Evolutionary conservation across 2,888 invertebrate species (phyloP).

Genomic region (Pristionchus entomophagus): DNA sequence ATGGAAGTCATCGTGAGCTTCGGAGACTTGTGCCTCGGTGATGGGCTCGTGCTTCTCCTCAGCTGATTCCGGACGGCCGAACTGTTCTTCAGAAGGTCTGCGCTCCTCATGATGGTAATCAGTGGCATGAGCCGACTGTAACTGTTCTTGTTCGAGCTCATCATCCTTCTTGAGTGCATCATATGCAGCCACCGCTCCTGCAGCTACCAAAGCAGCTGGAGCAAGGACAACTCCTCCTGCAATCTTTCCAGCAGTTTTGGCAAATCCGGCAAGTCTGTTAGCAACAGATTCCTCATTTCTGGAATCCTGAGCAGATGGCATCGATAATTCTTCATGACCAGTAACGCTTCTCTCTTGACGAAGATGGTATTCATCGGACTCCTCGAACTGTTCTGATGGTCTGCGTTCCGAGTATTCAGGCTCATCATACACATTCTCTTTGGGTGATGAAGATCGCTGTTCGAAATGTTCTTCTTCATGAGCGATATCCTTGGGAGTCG

Average conservation of each 20-base stretch:
- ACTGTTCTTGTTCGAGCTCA: background rate
- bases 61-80: background rate
- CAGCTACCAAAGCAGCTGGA: slow-evolving; percentile 49
- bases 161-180: slow-evolving; percentile 27
- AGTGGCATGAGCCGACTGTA: background rate
- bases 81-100: background rate
- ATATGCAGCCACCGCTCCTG: slow-evolving; percentile 40
- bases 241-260: slow-evolving; percentile 52
- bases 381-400: background rate
- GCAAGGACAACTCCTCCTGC: slow-evolving; percentile 52
- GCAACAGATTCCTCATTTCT: slow-evolving; percentile 23
- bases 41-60: slow-evolving; percentile 44
- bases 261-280: slow-evolving; percentile 33
- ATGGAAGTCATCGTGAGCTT: slow-evolving; percentile 5
- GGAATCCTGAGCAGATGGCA: background rate
- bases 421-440: slow-evolving; percentile 18
- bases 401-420: slow-evolving; percentile 15
- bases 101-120: background rate
- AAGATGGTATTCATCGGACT: background rate
- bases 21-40: slow-evolving; percentile 34
- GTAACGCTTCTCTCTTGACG: slow-evolving; percentile 5
- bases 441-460: background rate
- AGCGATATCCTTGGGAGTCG: background rate
- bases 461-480: background rate
- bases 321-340: background rate